A percentile compares a stretch with the other conserved stretches of the same genome.
These are phyloP conservation scores for Crotalus horridus DNA, from an alignment of 2,113 vertebrate species.

Conservation along the genomic window DNA sequence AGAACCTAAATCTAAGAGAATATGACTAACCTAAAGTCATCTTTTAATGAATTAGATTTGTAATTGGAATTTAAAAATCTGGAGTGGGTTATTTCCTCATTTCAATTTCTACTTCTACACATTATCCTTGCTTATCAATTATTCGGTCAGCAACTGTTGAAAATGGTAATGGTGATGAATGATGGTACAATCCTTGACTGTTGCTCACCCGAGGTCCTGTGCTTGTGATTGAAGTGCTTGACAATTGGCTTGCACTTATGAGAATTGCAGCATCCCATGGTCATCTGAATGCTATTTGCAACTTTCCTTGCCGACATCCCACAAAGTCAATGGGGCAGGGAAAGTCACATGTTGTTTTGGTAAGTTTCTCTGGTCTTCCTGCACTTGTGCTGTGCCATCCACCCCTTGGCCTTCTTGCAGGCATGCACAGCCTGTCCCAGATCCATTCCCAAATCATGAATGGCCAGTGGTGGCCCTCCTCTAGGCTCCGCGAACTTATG, in stretches of 20 bases:
- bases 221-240: neutral
- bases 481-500: no score
- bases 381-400: no score
- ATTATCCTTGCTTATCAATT: neutral
- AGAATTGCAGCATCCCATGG: neutral
- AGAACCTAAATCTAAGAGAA: neutral
- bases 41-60: neutral
- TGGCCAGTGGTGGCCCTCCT: no score
- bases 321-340: neutral
- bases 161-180: neutral
- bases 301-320: neutral
- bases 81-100: neutral
- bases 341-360: neutral
- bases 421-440: no score
- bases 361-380: no score
- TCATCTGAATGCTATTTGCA: neutral
- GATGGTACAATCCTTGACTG: neutral
- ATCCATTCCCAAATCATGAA: no score
- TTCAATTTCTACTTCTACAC: neutral
- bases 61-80: neutral
- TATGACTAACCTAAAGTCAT: neutral
- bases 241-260: neutral
- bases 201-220: neutral
- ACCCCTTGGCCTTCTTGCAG: no score
- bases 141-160: neutral